A percentile compares a stretch with the other conserved stretches of the same genome.
phyloP scores from a whole-genome alignment of 2,888 invertebrate genomes.

The Heliconius aoede region DNA sequence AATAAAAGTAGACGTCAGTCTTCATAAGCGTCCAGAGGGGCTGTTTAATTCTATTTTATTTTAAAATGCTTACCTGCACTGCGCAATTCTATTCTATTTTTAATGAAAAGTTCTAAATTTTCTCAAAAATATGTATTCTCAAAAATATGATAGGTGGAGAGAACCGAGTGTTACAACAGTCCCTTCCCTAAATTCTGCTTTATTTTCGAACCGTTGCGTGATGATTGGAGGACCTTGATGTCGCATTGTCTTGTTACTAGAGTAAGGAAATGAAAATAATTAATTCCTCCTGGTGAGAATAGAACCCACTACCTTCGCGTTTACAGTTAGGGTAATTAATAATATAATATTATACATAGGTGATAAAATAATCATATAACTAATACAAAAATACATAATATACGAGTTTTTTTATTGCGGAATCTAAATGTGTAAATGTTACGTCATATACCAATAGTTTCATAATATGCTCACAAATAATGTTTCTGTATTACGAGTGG shows the following conservation, averaged over 20 bases:
- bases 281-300: neutral
- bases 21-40: conserved; percentile 57
- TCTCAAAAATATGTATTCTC: no score
- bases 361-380: neutral
- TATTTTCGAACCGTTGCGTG: neutral
- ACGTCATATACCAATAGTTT: neutral
- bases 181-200: neutral
- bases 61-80: conserved; percentile 54
- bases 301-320: neutral
- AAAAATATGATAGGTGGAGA: neutral
- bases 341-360: neutral
- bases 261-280: neutral
- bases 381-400: neutral
- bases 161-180: no score
- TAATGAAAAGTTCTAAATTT: neutral
- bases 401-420: neutral
- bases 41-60: conserved; percentile 66
- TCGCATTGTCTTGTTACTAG: neutral
- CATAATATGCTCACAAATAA: neutral
- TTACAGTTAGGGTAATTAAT: neutral
- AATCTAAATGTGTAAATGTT: neutral
- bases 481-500: conserved; percentile 1
- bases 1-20: conserved; percentile 61
- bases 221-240: neutral
- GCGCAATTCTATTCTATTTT: conserved; percentile 36